phyloP scores from a whole-genome alignment of 2,797 vertebrate genomes.

The Enoplosus armatus region DNA sequence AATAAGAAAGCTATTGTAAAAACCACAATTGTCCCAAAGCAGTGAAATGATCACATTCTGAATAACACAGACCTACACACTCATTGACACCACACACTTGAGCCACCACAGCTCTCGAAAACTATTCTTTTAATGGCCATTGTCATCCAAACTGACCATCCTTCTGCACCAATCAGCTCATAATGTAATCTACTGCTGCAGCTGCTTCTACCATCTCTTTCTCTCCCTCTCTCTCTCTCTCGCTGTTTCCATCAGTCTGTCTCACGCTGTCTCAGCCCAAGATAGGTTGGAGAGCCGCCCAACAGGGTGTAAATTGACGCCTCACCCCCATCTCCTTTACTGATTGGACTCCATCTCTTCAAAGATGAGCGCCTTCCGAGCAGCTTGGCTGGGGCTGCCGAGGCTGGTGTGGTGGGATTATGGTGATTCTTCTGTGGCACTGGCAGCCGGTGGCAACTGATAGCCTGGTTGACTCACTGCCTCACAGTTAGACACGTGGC shows the following conservation, averaged over 20 bases:
- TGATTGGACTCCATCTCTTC: constrained; percentile 60
- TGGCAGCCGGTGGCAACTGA: constrained; percentile 29
- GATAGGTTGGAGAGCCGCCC: constrained; percentile 48
- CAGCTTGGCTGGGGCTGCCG: constrained; percentile 22
- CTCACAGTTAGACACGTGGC: constrained; percentile 1
- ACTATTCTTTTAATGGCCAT: constrained; percentile 35
- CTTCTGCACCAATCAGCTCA: constrained; percentile 54
- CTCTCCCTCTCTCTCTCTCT: constrained; percentile 16
- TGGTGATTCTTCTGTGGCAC: constrained; percentile 40
- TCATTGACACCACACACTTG: constrained; percentile 33
- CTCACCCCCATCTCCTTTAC: constrained; percentile 48
- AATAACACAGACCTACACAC: constrained; percentile 32
- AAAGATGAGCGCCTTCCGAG: constrained; percentile 60
- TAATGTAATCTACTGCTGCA: constrained; percentile 59
- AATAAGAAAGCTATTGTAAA: neutral
- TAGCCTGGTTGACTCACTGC: constrained; percentile 25
- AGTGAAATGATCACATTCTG: constrained; percentile 21
- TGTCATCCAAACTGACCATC: constrained; percentile 51
- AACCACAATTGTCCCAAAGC: constrained; percentile 3
- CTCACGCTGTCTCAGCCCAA: constrained; percentile 43
- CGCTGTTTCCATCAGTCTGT: constrained; percentile 39
- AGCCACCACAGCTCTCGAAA: constrained; percentile 22
- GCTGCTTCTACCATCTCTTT: constrained; percentile 43
- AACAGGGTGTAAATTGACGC: constrained; percentile 53
- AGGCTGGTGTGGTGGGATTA: constrained; percentile 51